Base-by-base conservation (phyloP, 2,888 invertebrate species). In the Tetrapedia diversipes region DNA sequence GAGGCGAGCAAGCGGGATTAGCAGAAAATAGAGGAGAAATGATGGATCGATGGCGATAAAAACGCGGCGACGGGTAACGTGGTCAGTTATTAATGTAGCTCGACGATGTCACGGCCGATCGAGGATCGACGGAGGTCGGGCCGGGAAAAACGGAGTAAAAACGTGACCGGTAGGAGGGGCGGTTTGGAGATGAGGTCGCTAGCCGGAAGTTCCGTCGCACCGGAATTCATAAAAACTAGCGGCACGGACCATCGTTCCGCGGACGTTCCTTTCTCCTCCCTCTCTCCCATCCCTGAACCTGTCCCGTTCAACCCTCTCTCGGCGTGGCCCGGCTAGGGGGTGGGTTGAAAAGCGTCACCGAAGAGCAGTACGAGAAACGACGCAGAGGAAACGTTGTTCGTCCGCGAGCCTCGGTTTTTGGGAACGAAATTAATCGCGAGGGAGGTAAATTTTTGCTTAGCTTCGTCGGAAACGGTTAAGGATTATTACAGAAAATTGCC, bases 211-310 rank as follows among this genome's bases (percentile, higher is more conserved):
- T 82, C 85, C 85, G 83, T 81, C 86, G 86, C 86, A 87, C 88
- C 89, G 90, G 89, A 91, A 89, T 89, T 87, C 90, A 91, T 90
- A 90, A 91, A 90, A 90, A 89, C 86, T 85, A 82, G 84, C 84
- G 53, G 75, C 68, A 81, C 85, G 84, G 84, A 82, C 77, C 86
- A 83, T 81, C 84, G 86, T 86, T 83, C 24, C 80, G 66, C 37
- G 61, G 69, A 77, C 69, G 45, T 76, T 67, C 47, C 69, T 69
- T 39, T 54, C 69, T 64, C 65, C 69, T 64, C 65, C 24, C 4
- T 59, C 49, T 14, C 53, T 39, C 14, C 47, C 4, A 43, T 32
- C 19, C 29, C 11, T 37, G 41, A 27, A 29, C 27, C 47, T 47
- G 59, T 57, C 37, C 54, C 43, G 45, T 41, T 47, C 56, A 16